phyloP scores from a whole-genome alignment of 2,797 vertebrate genomes.

The Podarcis siculus region DNA sequence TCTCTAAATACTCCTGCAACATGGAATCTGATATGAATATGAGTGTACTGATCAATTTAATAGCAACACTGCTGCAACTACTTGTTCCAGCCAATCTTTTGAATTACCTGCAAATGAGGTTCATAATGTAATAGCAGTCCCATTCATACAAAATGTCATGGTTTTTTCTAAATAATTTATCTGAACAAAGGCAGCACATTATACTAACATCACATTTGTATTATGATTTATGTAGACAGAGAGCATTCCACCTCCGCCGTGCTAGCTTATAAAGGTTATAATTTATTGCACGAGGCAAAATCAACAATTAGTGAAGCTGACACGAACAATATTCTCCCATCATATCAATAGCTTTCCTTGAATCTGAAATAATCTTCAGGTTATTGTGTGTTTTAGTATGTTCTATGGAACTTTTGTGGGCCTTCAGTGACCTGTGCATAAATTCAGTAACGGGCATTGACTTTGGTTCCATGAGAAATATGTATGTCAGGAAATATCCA shows the following conservation, averaged over 20 bases:
- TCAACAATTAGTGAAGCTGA: not conserved
- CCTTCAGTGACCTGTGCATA: not conserved
- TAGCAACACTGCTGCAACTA: not conserved
- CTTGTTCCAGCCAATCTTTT: not conserved
- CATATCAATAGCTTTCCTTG: not conserved
- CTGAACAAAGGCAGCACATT: not conserved
- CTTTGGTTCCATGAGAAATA: not conserved
- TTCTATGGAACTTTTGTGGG: not conserved
- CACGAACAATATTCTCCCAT: not conserved
- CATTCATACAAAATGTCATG: not conserved
- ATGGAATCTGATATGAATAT: not conserved
- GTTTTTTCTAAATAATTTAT: not conserved
- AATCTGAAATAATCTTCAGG: not conserved
- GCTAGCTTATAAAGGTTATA: not conserved
- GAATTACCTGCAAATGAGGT: not conserved
- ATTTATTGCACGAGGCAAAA: not conserved
- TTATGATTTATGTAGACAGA: too few relatives aligned
- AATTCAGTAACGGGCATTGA: not conserved
- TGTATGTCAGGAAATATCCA: not conserved
- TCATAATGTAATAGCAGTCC: conserved; percentile 4
- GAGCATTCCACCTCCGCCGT: not conserved
- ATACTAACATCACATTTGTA: not conserved
- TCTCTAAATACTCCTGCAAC: not conserved
- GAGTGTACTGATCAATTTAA: not conserved
- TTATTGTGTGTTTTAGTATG: not conserved